Percentiles rank a stretch among this genome's conserved stretches.
phyloP scores from a whole-genome alignment of 2,113 vertebrate genomes.

The Callipepla californica region DNA sequence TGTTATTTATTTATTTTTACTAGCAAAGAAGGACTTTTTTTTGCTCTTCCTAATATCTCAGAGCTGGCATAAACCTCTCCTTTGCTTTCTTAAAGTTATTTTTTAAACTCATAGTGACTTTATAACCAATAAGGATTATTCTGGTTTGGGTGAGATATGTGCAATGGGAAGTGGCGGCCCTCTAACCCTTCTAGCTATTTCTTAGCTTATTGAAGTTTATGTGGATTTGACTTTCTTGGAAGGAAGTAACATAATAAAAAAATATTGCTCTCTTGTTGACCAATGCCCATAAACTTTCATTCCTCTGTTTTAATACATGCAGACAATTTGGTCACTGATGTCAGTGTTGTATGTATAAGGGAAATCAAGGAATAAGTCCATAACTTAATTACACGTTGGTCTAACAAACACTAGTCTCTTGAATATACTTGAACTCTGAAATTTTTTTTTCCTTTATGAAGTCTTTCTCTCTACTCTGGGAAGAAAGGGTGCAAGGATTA shows the following conservation, averaged over 20 bases:
- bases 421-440: background rate
- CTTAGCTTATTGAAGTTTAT: background rate
- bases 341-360: background rate
- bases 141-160: background rate
- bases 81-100: background rate
- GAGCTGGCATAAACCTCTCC: background rate
- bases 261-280: background rate
- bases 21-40: background rate
- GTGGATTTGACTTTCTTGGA: background rate
- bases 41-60: background rate
- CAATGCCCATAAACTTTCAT: background rate
- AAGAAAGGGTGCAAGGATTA: background rate
- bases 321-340: background rate
- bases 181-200: background rate
- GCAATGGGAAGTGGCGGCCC: background rate
- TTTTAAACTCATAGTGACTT: background rate
- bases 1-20: background rate
- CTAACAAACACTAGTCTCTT: background rate
- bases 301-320: background rate
- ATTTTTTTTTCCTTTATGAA: background rate
- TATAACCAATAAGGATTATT: background rate
- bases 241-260: background rate
- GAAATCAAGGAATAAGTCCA: background rate
- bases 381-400: background rate
- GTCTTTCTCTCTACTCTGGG: background rate